phyloP scores from a whole-genome alignment of 1,140 invertebrate species.

The Pararge aegeria region DNA sequence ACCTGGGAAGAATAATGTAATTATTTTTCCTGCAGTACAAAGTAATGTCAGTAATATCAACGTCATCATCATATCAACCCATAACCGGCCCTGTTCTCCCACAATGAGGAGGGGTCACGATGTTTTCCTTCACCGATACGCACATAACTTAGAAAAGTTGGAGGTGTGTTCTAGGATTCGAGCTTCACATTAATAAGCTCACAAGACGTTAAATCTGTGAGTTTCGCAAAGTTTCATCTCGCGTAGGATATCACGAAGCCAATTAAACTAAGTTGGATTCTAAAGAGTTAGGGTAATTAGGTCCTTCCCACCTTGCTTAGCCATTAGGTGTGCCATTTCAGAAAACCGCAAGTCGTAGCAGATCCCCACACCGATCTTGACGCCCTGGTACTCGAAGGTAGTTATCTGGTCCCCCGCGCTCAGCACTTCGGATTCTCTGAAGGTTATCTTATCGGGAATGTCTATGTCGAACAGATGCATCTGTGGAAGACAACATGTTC shows the following conservation, averaged over 20 bases:
- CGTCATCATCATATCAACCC: no score
- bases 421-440: conserved; percentile 94
- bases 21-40: not conserved
- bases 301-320: conserved; percentile 80
- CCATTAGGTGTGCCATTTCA: conserved; percentile 92
- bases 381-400: conserved; percentile 86
- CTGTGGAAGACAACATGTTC: conserved; percentile 64
- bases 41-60: not conserved
- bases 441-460: conserved; percentile 94
- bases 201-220: no score
- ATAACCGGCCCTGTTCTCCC: not conserved
- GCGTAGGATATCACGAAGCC: no score
- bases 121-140: no score
- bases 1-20: conserved; percentile 75
- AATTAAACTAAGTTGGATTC: no score
- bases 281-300: no score
- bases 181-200: no score
- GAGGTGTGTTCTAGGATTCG: no score
- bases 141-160: no score
- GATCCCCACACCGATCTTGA: conserved; percentile 94
- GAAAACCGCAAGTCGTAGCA: conserved; percentile 97
- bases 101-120: no score
- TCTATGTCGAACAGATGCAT: conserved; percentile 98
- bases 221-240: no score
- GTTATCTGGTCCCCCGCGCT: conserved; percentile 88